These are phyloP conservation scores for Didymodactylos carnosus DNA, from an alignment of 2,888 invertebrate species.

Conservation along the genomic window DNA sequence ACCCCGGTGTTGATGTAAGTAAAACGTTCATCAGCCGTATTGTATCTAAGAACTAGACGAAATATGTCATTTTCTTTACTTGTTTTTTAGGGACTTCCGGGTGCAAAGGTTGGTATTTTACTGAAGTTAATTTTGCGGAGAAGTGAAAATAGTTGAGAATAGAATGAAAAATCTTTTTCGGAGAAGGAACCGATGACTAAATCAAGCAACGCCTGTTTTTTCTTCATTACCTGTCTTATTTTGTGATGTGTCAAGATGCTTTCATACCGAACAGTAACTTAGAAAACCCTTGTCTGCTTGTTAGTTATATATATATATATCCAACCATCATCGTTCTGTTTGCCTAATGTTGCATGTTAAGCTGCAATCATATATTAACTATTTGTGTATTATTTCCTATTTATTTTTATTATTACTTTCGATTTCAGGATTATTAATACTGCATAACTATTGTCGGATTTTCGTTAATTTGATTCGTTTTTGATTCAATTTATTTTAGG, in stretches of 20 bases:
- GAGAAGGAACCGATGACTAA: not conserved
- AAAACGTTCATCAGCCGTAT: too few species aligned
- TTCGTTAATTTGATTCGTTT: not conserved
- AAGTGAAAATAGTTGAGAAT: not conserved
- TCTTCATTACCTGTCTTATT: not conserved
- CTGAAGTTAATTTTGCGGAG: not conserved
- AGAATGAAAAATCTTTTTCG: not conserved
- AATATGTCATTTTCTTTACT: too few species aligned
- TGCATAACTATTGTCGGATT: not conserved
- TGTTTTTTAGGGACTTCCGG: not conserved
- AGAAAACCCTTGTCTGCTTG: too few species aligned
- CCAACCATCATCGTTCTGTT: too few species aligned
- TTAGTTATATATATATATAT: too few species aligned
- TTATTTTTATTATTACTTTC: too few species aligned
- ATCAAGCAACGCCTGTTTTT: not conserved
- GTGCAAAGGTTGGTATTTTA: not conserved
- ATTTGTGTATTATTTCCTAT: too few species aligned
- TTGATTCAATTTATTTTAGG: not conserved
- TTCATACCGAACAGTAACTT: too few species aligned
- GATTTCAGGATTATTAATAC: too few species aligned
- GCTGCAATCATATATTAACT: too few species aligned
- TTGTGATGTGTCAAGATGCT: too few species aligned
- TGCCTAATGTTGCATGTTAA: too few species aligned
- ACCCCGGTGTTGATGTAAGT: not conserved
- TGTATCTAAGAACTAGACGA: not conserved